Evolutionary conservation across 1,140 invertebrate genomes (phyloP), one percentile per base, ranked within the genome.

Genomic region (Lepidurus arcticus): DNA sequence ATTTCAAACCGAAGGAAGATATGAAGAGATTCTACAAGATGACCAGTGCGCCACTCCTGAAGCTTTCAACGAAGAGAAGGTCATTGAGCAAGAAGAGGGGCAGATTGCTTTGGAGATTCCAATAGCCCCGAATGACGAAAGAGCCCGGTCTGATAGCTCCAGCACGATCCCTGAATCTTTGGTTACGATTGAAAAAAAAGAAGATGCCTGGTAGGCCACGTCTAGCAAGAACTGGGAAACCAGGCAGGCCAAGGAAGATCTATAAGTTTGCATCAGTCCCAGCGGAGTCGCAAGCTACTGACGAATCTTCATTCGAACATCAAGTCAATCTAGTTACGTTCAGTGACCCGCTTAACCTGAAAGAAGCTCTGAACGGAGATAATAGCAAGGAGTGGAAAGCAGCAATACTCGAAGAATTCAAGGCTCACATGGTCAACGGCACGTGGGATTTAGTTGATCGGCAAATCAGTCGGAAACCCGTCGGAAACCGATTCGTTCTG

Each of bases 361-460:
- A 43, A 43, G 42, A 45, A 44, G 26, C 43, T 13, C 43, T 45
- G 44, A 24, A 42, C 44, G 44, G 16, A 45, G 0, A 45, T 47
- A 8, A 10, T 47, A 43, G 26, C 21, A 77, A 80, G 26, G 44
- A 81, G 44, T 86, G 86, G 85, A 80, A 82, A 78, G 75, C 79
- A 74, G 86, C 85, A 13, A 85, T 85, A 77, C 43, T 83, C 9
- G 82, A 82, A 43, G 84, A 86, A 82, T 81, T 85, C 13, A 44
- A 82, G 8, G 78, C 82, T n/a, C 80, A 83, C n/a, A 75, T 81
- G 10, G 82, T 84, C 79, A 84, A 86, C 81, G 80, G 84, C 74
- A 85, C 84, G 13, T 87, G 84, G 84, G 78, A 80, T 13, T 3
- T 85, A 10, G 82, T 83, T 13, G 77, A 83, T 13, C 79, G 81